phyloP scores from a whole-genome alignment of 1,140 invertebrate species.

The Eupristina koningsbergeri region DNA sequence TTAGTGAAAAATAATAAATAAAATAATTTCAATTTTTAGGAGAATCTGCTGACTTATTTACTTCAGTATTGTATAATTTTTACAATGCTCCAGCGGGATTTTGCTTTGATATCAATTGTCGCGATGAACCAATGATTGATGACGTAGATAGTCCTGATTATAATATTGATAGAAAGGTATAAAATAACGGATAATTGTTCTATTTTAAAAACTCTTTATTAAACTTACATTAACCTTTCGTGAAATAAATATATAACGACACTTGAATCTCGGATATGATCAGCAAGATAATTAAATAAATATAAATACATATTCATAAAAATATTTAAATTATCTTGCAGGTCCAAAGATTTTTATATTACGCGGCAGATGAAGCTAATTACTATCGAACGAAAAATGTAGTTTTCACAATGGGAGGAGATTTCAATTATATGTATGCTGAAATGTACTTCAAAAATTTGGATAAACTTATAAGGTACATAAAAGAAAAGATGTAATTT shows the following conservation, averaged over 20 bases:
- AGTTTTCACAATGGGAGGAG: slow-evolving; percentile 92
- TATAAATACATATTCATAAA: background rate
- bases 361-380: slow-evolving; percentile 67
- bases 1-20: background rate
- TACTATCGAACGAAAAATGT: slow-evolving; percentile 81
- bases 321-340: slow-evolving; percentile 42
- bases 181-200: background rate
- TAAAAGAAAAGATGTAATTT: background rate
- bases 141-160: slow-evolving; percentile 81
- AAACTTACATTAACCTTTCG: background rate
- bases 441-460: slow-evolving; percentile 88
- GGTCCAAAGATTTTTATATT: slow-evolving; percentile 55
- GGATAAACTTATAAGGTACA: slow-evolving; percentile 88
- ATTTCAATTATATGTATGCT: slow-evolving; percentile 91
- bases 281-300: slow-evolving; percentile 5
- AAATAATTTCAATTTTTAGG: slow-evolving; percentile 63
- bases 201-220: background rate
- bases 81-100: slow-evolving; percentile 90
- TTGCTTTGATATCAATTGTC: slow-evolving; percentile 90
- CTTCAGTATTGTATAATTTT: slow-evolving; percentile 82
- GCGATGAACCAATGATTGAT: slow-evolving; percentile 87
- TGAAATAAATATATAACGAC: background rate
- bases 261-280: slow-evolving; percentile 33
- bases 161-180: slow-evolving; percentile 81
- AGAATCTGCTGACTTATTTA: slow-evolving; percentile 78